These are phyloP conservation scores for Antidorcas marsupialis DNA, from an alignment of 2,113 vertebrate genomes.

Conservation along the genomic window DNA sequence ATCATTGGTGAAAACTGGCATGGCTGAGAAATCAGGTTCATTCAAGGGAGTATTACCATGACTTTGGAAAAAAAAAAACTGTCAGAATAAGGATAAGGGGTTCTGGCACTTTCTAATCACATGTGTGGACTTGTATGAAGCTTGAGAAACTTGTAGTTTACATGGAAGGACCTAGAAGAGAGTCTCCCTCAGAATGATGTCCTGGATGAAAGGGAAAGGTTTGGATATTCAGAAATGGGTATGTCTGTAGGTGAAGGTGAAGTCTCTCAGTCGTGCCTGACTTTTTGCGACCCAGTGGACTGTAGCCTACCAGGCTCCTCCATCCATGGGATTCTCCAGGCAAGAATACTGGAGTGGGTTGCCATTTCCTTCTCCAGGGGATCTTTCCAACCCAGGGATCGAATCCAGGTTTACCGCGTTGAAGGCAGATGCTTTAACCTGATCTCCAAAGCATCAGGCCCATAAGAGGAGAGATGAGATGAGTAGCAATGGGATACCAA, in stretches of 20 bases:
- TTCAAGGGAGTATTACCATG: background rate
- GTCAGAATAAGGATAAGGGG: background rate
- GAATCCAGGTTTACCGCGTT: no score
- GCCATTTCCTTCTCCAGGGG: no score
- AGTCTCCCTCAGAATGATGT: background rate
- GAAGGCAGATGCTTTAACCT: no score
- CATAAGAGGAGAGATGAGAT: background rate
- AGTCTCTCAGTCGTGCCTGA: no score
- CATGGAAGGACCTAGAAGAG: background rate
- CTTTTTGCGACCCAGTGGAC: no score
- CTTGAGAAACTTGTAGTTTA: background rate
- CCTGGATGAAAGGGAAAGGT: background rate
- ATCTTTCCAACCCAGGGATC: no score
- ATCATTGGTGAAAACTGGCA: background rate
- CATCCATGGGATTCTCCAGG: no score
- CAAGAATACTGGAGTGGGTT: no score
- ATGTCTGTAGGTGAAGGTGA: background rate
- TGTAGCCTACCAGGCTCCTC: no score
- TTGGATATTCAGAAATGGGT: background rate
- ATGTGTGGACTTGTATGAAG: background rate
- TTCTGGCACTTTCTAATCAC: background rate
- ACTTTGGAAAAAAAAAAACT: background rate
- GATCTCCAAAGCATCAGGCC: background rate
- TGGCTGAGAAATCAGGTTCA: background rate
- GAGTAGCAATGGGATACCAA: background rate